These are phyloP conservation scores for Craniophora ligustri DNA, from an alignment of 2,888 invertebrate species.

Conservation along the genomic window DNA sequence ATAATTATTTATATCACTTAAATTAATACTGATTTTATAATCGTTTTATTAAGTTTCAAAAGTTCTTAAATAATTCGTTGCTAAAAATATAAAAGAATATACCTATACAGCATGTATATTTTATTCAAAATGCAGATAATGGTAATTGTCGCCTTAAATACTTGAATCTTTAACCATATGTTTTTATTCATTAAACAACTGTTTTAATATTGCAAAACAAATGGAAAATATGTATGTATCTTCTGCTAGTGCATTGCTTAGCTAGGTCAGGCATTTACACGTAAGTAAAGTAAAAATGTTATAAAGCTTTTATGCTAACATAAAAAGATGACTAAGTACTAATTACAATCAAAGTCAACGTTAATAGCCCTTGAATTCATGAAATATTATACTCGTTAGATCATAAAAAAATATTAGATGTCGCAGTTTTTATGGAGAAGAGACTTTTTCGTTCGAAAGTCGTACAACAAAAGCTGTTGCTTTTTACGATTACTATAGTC, in stretches of 20 bases:
- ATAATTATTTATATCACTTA: not conserved
- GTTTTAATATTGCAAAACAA: too few relatives aligned
- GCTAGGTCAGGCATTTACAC: not conserved
- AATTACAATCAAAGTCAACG: constrained; percentile 32
- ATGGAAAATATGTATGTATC: too few relatives aligned
- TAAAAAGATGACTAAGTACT: constrained; percentile 7
- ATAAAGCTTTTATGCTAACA: constrained; percentile 1
- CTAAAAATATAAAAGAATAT: too few relatives aligned
- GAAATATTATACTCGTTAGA: constrained; percentile 50
- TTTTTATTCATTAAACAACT: too few relatives aligned
- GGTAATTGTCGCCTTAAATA: too few relatives aligned
- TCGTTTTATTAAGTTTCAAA: too few relatives aligned
- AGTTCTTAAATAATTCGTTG: too few relatives aligned
- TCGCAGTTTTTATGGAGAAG: constrained; percentile 47
- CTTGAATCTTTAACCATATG: too few relatives aligned
- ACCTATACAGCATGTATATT: too few relatives aligned
- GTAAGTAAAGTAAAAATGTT: not conserved
- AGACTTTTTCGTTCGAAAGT: constrained; percentile 47
- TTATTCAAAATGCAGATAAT: too few relatives aligned
- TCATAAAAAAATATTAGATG: constrained; percentile 60
- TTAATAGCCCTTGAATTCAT: constrained; percentile 37
- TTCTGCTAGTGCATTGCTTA: too few relatives aligned
- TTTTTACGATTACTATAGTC: constrained; percentile 54
- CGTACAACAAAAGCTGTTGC: constrained; percentile 51
- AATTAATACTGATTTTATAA: too few relatives aligned